Percentiles rank a stretch among this genome's conserved stretches.
Evolutionary conservation across 2,888 invertebrate genomes (phyloP).

Genomic region (Coronaproctus castanopsis): DNA sequence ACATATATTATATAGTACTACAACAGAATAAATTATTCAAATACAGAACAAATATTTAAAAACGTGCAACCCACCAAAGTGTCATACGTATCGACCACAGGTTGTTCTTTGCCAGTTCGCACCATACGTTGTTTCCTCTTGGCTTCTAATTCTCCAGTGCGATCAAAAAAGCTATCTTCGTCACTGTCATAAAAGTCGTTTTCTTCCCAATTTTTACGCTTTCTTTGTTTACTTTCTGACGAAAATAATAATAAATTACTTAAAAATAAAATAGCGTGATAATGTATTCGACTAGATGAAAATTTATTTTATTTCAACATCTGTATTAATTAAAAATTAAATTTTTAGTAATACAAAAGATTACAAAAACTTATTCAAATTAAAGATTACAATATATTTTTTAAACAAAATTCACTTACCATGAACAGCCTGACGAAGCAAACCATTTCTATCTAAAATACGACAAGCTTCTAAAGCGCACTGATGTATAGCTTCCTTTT

Average conservation of each 20-base stretch:
- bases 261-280: neutral
- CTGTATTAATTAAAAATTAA: too few relatives aligned
- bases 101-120: slow-evolving; percentile 33
- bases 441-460: slow-evolving; percentile 48
- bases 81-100: slow-evolving; percentile 35
- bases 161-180: slow-evolving; percentile 84
- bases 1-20: too few relatives aligned
- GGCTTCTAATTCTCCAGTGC: slow-evolving; percentile 72
- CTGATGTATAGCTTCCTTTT: slow-evolving; percentile 79
- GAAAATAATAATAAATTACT: neutral
- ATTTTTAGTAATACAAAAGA: neutral
- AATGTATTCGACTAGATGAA: neutral
- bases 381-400: neutral
- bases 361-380: neutral
- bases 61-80: slow-evolving; percentile 21
- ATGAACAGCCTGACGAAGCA: slow-evolving; percentile 67
- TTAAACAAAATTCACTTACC: slow-evolving; percentile 32
- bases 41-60: too few relatives aligned
- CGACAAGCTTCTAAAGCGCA: slow-evolving; percentile 90
- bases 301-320: slow-evolving; percentile 4
- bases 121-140: slow-evolving; percentile 61
- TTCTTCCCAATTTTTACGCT: slow-evolving; percentile 55
- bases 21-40: too few relatives aligned
- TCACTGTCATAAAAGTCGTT: slow-evolving; percentile 88
- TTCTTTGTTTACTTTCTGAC: slow-evolving; percentile 64